phyloP scores from a whole-genome alignment of 2,888 invertebrate species.

The Gortyna flavago region DNA sequence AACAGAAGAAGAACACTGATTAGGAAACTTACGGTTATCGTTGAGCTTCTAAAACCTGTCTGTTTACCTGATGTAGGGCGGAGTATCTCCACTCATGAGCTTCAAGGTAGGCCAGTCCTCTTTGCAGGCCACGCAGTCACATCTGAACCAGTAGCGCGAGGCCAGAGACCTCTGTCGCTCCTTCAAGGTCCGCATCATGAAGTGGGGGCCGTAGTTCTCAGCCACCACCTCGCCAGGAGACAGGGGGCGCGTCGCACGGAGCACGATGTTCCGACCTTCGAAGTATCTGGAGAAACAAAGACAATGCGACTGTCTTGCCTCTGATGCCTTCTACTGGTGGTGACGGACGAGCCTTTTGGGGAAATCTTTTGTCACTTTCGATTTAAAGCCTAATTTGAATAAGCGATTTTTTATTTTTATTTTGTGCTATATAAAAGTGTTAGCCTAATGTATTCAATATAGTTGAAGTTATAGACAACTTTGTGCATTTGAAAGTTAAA shows the following conservation, averaged over 20 bases:
- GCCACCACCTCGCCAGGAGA: constrained; percentile 92
- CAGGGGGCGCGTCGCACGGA: constrained; percentile 92
- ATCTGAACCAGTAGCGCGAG: constrained; percentile 94
- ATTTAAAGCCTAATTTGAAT: neutral
- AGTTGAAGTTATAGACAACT: neutral
- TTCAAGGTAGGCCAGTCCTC: constrained; percentile 94
- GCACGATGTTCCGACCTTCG: constrained; percentile 92
- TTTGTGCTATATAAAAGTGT: neutral
- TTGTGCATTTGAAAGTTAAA: neutral
- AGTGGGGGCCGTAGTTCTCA: constrained; percentile 96
- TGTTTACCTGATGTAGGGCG: constrained; percentile 83
- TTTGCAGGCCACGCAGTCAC: constrained; percentile 92
- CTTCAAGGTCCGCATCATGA: constrained; percentile 87
- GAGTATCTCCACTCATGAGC: constrained; percentile 87
- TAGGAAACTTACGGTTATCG: neutral
- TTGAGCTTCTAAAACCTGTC: neutral
- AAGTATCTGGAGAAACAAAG: constrained; percentile 90
- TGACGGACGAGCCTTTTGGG: neutral
- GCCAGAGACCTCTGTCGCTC: constrained; percentile 91
- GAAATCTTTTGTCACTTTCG: neutral
- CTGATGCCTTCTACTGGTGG: neutral
- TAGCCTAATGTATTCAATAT: neutral
- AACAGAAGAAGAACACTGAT: neutral
- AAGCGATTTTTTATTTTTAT: neutral
- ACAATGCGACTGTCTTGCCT: neutral